A percentile compares a stretch with the other conserved stretches of the same genome.
Evolutionary conservation across 1,140 invertebrate genomes (phyloP).

Genomic region (Atta cephalotes): DNA sequence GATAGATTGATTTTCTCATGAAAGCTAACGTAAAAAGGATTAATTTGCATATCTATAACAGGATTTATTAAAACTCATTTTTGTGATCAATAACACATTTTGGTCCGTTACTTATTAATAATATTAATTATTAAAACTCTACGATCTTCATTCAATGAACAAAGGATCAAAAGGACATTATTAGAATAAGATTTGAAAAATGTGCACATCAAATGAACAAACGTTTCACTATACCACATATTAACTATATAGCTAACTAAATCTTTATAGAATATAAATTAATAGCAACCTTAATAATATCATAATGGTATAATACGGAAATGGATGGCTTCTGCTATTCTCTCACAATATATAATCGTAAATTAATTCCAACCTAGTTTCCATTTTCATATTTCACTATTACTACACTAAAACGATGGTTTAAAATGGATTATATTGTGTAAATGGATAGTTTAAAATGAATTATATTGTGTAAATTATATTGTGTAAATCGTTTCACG

Average conservation of each 20-base stretch:
- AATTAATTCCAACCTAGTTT: slow-evolving; percentile 21
- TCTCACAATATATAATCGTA: not conserved
- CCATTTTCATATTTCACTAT: not conserved
- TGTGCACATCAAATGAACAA: not conserved
- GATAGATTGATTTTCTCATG: slow-evolving; percentile 30
- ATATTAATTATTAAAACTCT: not conserved
- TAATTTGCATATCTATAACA: not conserved
- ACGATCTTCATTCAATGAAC: not conserved
- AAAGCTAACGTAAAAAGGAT: slow-evolving; percentile 1
- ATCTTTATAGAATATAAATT: slow-evolving; percentile 1
- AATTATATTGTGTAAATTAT: not conserved
- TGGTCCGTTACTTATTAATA: not conserved
- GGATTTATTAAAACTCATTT: not conserved
- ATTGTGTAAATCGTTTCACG: not conserved
- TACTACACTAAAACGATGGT: not conserved
- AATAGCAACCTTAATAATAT: slow-evolving; percentile 42
- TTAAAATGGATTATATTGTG: not conserved
- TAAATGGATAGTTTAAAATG: not conserved
- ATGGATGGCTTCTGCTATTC: not conserved
- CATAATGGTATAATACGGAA: not conserved
- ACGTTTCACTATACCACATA: not conserved
- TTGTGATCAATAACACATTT: slow-evolving; percentile 1
- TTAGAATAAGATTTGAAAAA: not conserved
- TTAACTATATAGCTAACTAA: not conserved
- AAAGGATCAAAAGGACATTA: not conserved